A percentile compares a stretch with the other conserved stretches of the same genome.
phyloP scores from a whole-genome alignment of 92 coral and sea anemone species.

The Parazoanthus atlanticus region DNA sequence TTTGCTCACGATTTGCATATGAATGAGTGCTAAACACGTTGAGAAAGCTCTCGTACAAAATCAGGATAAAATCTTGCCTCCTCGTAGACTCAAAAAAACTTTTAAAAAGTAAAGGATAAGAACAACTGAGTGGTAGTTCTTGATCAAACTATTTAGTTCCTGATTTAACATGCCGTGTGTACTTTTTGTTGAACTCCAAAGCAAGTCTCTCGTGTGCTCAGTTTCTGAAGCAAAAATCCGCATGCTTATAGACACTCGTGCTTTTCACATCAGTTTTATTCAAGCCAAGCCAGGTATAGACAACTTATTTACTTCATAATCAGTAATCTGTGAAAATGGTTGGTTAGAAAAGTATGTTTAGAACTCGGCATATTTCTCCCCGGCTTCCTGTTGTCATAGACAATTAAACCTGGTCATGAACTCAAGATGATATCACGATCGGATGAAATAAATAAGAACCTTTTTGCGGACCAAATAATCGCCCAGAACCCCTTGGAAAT shows the following conservation, averaged over 20 bases:
- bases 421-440: neutral
- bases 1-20: constrained; percentile 24
- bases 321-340: too few relatives aligned
- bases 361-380: too few relatives aligned
- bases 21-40: constrained; percentile 1
- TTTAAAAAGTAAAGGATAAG: neutral
- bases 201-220: too few relatives aligned
- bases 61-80: neutral
- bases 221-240: too few relatives aligned
- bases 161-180: neutral
- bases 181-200: neutral
- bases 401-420: neutral
- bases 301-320: too few relatives aligned
- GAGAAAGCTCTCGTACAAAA: neutral
- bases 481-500: neutral
- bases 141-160: neutral
- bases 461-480: neutral
- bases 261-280: too few relatives aligned
- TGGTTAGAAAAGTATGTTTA: too few relatives aligned
- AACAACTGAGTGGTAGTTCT: neutral
- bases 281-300: too few relatives aligned
- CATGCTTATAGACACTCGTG: too few relatives aligned
- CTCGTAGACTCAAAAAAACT: too few relatives aligned
- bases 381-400: constrained; percentile 3
- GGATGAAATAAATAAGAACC: neutral